Percentiles rank a stretch among this genome's conserved stretches.
phyloP scores from a whole-genome alignment of 2,797 vertebrate species.

The Syndactyla subalaris region DNA sequence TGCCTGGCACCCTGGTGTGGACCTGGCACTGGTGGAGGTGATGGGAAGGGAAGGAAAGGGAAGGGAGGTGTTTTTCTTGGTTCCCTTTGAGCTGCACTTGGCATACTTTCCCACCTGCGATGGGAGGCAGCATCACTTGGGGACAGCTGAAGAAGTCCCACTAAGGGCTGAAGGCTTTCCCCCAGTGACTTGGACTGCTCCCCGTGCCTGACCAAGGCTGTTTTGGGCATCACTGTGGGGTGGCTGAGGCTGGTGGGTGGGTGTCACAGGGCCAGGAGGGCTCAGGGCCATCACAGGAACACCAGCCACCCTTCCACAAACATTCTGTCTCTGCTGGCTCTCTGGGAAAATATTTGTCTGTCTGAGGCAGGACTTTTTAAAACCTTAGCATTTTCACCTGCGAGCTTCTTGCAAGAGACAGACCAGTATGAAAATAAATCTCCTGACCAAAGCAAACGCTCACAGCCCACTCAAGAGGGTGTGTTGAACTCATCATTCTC shows the following conservation, averaged over 20 bases:
- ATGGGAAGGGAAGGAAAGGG: background rate
- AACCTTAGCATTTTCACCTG: constrained; percentile 33
- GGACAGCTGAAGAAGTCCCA: background rate
- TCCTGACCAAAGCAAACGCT: constrained; percentile 12
- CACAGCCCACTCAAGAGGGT: background rate
- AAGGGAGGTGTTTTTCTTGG: background rate
- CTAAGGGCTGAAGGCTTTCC: background rate
- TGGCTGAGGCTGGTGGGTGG: fast-evolving
- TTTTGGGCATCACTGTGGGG: background rate
- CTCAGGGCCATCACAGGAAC: background rate
- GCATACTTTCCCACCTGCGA: background rate
- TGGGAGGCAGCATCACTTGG: fast-evolving
- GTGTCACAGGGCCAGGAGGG: background rate
- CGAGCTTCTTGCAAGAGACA: background rate
- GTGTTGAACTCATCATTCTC: background rate
- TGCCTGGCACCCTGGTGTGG: background rate
- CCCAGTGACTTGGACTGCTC: fast-evolving
- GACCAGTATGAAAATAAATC: constrained; percentile 19
- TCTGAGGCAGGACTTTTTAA: constrained; percentile 10
- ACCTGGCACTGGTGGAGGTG: background rate
- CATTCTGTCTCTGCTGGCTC: background rate
- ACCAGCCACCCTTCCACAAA: background rate
- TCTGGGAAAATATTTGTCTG: constrained; percentile 28
- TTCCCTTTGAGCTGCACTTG: background rate
- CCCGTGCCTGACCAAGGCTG: fast-evolving